A percentile compares a stretch with the other conserved stretches of the same genome.
Conservation (phyloP, 2,113 vertebrate genomes). For the Otolemur garnettii region DNA sequence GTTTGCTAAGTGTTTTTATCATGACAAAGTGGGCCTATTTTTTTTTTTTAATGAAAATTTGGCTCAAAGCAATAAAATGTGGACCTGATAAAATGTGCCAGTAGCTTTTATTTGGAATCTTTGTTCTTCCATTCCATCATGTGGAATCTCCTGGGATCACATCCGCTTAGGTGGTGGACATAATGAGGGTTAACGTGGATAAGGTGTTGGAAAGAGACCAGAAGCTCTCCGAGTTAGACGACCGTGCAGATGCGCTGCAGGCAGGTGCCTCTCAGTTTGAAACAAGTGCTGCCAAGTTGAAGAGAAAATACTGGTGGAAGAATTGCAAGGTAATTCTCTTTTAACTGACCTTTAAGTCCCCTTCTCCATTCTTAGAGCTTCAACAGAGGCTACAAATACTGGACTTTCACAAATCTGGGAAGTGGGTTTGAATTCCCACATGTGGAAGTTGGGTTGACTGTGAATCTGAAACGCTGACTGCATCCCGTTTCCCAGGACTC, state of each 20-base stretch:
- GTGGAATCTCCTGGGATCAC: not conserved
- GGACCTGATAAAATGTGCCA: not conserved
- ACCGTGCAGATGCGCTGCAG: constrained; percentile 96
- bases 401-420: not conserved
- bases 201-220: constrained; percentile 97
- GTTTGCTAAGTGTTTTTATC: not conserved
- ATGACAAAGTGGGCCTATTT: not conserved
- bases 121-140: not conserved
- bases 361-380: not conserved
- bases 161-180: constrained; percentile 94
- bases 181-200: constrained; percentile 98
- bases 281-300: constrained; percentile 93
- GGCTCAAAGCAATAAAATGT: not conserved
- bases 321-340: constrained; percentile 89
- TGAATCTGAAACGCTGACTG: not conserved
- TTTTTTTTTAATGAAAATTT: not conserved
- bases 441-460: not conserved
- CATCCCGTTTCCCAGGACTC: not conserved
- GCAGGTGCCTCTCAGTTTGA: constrained; percentile 98
- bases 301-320: constrained; percentile 93
- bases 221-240: constrained; percentile 96
- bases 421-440: not conserved
- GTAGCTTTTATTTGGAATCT: not conserved
- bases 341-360: not conserved
- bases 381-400: accelerated